phyloP scores from a whole-genome alignment of 1,140 invertebrate species.

The Pogonus chalceus region DNA sequence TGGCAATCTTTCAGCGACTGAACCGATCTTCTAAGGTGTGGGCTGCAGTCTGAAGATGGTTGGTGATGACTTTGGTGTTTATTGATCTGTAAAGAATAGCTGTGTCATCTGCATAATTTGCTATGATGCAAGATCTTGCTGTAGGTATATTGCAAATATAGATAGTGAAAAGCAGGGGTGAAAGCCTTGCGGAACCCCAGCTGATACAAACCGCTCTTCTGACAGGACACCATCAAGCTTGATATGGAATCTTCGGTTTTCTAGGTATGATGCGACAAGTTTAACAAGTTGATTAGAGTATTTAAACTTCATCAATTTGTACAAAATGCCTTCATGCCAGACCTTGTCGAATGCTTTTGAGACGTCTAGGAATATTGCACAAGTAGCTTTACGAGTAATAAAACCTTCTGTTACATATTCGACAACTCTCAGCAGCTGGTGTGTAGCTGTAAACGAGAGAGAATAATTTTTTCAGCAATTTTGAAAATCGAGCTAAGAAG shows the following conservation, averaged over 20 bases:
- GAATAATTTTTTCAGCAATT: too few species aligned
- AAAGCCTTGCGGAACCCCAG: constrained; percentile 4
- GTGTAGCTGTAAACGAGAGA: too few species aligned
- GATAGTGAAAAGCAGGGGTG: background rate
- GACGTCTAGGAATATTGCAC: constrained; percentile 19
- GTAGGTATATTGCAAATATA: background rate
- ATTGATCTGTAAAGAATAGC: background rate
- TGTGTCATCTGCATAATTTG: background rate
- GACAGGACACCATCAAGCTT: background rate
- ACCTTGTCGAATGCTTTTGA: constrained; percentile 27
- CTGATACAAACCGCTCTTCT: background rate
- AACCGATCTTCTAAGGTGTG: background rate
- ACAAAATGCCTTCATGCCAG: constrained; percentile 21
- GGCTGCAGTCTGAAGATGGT: background rate
- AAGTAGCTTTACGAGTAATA: too few species aligned
- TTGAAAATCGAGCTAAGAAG: too few species aligned
- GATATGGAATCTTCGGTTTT: background rate
- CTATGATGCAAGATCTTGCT: background rate
- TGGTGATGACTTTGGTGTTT: background rate
- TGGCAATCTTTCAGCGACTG: background rate
- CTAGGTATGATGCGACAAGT: background rate
- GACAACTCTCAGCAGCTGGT: too few species aligned
- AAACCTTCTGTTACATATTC: too few species aligned
- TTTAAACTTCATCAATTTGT: constrained; percentile 14
- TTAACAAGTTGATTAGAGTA: background rate